A percentile compares a stretch with the other conserved stretches of the same genome.
Conservation (phyloP, 2,797 vertebrate genomes). For the Macropus fuliginosus region DNA sequence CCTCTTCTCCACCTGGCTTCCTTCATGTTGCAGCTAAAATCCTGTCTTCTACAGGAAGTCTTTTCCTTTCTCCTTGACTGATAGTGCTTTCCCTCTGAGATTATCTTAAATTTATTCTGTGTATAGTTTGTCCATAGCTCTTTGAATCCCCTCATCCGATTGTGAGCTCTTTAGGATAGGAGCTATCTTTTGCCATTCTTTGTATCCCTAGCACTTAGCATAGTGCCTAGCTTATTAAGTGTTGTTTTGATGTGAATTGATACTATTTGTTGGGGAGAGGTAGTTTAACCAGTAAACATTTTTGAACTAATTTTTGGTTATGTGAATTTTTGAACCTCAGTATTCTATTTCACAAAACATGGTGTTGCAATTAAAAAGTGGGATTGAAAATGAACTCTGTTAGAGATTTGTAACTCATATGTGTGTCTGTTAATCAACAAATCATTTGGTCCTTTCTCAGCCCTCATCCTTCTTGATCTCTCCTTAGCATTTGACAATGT, state of each 20-base stretch:
- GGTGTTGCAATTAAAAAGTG: slow-evolving; percentile 22
- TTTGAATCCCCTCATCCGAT: background rate
- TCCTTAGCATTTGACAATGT: background rate
- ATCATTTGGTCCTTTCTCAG: background rate
- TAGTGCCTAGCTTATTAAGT: background rate
- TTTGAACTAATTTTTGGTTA: slow-evolving; percentile 35
- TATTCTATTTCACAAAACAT: slow-evolving; percentile 2
- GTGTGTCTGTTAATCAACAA: background rate
- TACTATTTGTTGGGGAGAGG: background rate
- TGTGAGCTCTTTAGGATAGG: background rate
- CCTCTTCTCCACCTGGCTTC: background rate
- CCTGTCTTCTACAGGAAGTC: background rate
- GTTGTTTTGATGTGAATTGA: background rate
- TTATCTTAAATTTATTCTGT: background rate
- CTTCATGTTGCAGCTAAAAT: background rate
- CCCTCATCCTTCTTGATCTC: background rate
- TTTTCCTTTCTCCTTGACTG: background rate
- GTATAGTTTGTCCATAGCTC: background rate
- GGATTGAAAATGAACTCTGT: background rate
- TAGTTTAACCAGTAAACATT: background rate
- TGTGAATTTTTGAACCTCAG: slow-evolving; percentile 28
- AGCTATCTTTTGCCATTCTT: background rate
- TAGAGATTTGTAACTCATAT: background rate
- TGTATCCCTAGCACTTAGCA: background rate
- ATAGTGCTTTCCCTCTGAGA: background rate